A percentile compares a stretch with the other conserved stretches of the same genome.
Evolutionary conservation across 1,140 invertebrate genomes (phyloP).

Genomic region (Rhynchophorus ferrugineus): DNA sequence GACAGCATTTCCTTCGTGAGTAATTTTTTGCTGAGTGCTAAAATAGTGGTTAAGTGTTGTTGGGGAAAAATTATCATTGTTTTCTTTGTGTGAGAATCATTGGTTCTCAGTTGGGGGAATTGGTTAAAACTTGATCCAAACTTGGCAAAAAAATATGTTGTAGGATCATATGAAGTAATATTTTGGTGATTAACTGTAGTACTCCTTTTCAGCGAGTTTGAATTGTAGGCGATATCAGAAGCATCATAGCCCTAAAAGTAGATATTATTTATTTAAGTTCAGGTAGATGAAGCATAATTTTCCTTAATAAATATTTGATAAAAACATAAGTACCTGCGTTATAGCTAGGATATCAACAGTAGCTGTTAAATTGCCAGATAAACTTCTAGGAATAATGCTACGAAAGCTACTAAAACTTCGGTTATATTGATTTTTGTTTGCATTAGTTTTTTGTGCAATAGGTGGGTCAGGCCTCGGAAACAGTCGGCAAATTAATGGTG

Average conservation of each 20-base stretch:
- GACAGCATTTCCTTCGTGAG: constrained; percentile 76
- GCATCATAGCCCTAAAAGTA: constrained; percentile 32
- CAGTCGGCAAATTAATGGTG: constrained; percentile 73
- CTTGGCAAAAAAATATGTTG: constrained; percentile 82
- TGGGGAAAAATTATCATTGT: constrained; percentile 58
- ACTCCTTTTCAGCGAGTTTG: constrained; percentile 26
- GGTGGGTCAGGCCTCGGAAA: constrained; percentile 70
- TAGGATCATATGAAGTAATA: constrained; percentile 67
- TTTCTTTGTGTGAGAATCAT: constrained; percentile 48
- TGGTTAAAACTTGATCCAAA: constrained; percentile 90
- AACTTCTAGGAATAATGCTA: constrained; percentile 85
- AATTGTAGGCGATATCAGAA: constrained; percentile 29
- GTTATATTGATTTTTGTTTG: constrained; percentile 41
- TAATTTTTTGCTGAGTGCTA: constrained; percentile 78
- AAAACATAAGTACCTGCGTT: constrained; percentile 22
- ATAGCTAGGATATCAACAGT: constrained; percentile 43
- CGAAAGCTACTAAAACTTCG: constrained; percentile 63
- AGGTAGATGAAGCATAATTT: too few species aligned
- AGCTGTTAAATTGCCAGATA: constrained; percentile 74
- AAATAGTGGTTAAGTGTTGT: constrained; percentile 67
- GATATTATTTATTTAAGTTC: too few species aligned
- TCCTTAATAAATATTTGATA: too few species aligned
- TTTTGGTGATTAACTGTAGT: constrained; percentile 57
- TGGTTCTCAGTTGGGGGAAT: constrained; percentile 69
- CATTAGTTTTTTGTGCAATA: constrained; percentile 40